Base-by-base conservation (phyloP, 2,113 vertebrate species). In the Craseonycteris thonglongyai region DNA sequence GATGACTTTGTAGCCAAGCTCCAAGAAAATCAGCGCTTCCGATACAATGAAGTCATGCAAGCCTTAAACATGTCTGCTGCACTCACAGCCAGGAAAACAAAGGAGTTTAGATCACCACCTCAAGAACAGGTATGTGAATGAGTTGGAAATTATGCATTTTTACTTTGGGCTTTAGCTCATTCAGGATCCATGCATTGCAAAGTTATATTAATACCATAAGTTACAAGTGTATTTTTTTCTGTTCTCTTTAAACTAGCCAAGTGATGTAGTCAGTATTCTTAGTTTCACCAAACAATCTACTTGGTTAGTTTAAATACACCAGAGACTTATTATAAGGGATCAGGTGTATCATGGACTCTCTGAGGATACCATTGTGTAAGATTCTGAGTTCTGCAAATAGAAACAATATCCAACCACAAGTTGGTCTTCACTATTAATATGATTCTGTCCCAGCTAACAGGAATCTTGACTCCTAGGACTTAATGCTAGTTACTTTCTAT, bases 31-130 rank as follows among this genome's bases (percentile, higher is more conserved):
- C 99, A 99, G 1, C 98, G 99, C 7, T 99, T 99, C 96, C 99
- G 99, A 18, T 99, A 99, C 96, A 99, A 99, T 3, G 99, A 99
- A 96, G 99, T 99, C 56, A 99, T 99, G 99, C 99, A 99, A 94
- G 99, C 99, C 15, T 98, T 99, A 93, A 99, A 99, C 97, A 99
- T 99, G 99, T 99, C 99, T 0, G 99, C 99, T 4, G 99, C 99
- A 1, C 98, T 99, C 42, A 99, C 99, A 0, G 99, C 99, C 69
- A 99, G 99, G 93, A 99, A 99, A 96, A 99, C 99, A 56, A 99
- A 99, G 98, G 99, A 99, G 96, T 99, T 99, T 95, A 97, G 99
- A 71, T 99, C 99, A 0, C 99, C 99, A 18, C 99, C 99, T 54
- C 99, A 99, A 92, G 99, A 99, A 11, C 99, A 99, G 99, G 99